phyloP scores from a whole-genome alignment of 2,797 vertebrate genomes.

The Parauchenoglanis punctatus region DNA sequence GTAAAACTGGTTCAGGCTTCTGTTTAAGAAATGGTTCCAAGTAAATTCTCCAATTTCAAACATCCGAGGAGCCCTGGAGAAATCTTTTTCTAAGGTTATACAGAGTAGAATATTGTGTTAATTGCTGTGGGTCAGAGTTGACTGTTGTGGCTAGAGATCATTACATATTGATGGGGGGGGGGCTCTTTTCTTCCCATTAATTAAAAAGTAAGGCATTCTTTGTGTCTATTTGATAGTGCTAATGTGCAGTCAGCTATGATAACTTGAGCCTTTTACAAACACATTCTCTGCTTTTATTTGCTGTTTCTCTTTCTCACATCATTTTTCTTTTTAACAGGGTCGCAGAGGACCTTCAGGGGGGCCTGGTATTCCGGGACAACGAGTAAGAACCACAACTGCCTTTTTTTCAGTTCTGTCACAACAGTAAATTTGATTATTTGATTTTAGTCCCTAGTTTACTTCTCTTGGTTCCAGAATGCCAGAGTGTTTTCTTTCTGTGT shows the following conservation, averaged over 20 bases:
- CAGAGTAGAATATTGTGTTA: constrained; percentile 21
- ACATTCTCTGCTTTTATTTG: not conserved
- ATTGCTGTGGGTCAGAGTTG: constrained; percentile 62
- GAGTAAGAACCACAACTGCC: constrained; percentile 77
- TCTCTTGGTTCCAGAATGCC: not conserved
- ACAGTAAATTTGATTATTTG: not conserved
- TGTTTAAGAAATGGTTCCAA: not conserved
- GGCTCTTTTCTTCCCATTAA: constrained; percentile 62
- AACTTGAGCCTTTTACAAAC: not conserved
- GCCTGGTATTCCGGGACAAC: constrained; percentile 81
- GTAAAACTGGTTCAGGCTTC: not conserved
- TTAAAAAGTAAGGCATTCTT: constrained; percentile 60
- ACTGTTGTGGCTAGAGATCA: constrained; percentile 58
- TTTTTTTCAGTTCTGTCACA: not conserved
- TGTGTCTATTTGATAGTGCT: not conserved
- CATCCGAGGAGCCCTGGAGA: not conserved
- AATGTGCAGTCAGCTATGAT: not conserved
- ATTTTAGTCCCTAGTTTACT: not conserved
- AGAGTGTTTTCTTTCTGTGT: not conserved
- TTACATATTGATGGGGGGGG: constrained; percentile 55
- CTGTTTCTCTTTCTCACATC: constrained; percentile 7
- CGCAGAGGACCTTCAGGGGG: constrained; percentile 89
- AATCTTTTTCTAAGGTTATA: not conserved
- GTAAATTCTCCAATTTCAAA: not conserved
- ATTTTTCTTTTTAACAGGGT: constrained; percentile 75